Conservation (phyloP, 2,888 invertebrate species). For the Seira musarum region DNA sequence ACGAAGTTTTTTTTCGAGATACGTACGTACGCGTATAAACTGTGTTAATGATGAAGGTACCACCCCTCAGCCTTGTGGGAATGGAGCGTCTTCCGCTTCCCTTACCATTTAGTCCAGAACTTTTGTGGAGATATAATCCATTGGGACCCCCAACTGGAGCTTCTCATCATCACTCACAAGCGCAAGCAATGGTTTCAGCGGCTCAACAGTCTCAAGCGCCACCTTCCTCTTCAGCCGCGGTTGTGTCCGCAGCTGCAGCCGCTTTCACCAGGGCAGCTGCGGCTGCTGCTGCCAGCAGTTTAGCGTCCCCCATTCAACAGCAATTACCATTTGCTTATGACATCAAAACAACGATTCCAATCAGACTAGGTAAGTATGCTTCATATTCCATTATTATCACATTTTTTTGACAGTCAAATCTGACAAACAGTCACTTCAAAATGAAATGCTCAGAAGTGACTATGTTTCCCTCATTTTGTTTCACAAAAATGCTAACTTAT, state of each 20-base stretch:
- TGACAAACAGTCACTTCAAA: neutral
- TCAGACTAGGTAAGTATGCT: conserved; percentile 76
- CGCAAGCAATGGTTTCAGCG: conserved; percentile 67
- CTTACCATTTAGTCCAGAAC: conserved; percentile 86
- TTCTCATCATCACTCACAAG: conserved; percentile 71
- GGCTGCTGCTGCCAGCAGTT: conserved; percentile 68
- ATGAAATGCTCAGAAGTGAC: neutral
- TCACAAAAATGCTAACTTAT: conserved; percentile 12
- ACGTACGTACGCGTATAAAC: neutral
- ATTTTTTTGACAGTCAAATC: neutral
- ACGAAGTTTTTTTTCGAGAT: neutral
- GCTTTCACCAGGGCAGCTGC: conserved; percentile 63
- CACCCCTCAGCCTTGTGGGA: conserved; percentile 70
- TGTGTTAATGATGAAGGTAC: conserved; percentile 70
- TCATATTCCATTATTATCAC: neutral
- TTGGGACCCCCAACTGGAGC: conserved; percentile 76
- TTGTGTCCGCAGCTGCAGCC: conserved; percentile 69
- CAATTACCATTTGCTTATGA: conserved; percentile 80
- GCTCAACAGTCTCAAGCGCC: conserved; percentile 74
- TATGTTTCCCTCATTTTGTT: neutral
- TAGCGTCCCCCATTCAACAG: conserved; percentile 75
- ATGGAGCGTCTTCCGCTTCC: conserved; percentile 83
- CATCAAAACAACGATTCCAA: conserved; percentile 89
- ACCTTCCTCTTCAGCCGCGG: conserved; percentile 66
- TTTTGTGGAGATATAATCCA: conserved; percentile 88